These are phyloP conservation scores for Chiloscyllium plagiosum DNA, from an alignment of 2,113 vertebrate species.

Conservation along the genomic window DNA sequence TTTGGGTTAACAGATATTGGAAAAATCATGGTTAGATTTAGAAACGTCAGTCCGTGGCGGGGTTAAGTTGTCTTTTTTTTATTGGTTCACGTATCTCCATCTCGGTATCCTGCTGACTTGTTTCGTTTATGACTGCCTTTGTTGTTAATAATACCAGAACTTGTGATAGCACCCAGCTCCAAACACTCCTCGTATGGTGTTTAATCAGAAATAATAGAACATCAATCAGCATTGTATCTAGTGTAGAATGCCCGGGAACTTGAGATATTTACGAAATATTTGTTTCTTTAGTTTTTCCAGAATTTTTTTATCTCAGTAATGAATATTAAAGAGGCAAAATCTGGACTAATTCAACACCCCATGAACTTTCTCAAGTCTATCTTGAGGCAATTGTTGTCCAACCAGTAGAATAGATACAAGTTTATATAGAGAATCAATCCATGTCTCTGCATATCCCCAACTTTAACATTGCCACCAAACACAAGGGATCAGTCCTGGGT, in stretches of 20 bases:
- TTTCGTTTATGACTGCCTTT: background rate
- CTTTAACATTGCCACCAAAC: no score
- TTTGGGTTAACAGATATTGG: background rate
- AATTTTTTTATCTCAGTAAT: background rate
- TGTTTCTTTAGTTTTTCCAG: slow-evolving; percentile 4
- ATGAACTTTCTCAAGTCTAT: background rate
- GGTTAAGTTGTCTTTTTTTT: background rate
- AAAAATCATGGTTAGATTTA: background rate
- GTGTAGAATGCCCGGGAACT: background rate
- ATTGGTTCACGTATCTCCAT: background rate
- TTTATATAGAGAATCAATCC: background rate
- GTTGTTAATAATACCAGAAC: no score
- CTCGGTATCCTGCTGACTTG: background rate
- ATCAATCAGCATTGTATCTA: background rate
- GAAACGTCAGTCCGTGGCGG: background rate
- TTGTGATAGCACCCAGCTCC: no score
- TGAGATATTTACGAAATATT: background rate
- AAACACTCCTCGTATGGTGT: background rate
- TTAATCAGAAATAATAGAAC: background rate
- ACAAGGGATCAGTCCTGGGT: no score
- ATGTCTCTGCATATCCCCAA: no score
- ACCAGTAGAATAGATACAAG: background rate
- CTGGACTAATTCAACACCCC: background rate
- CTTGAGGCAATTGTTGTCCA: background rate
- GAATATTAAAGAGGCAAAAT: background rate